Percentiles rank a stretch among this genome's conserved stretches.
These are phyloP conservation scores for Pionites leucogaster DNA, from an alignment of 2,113 vertebrate species.

Conservation along the genomic window DNA sequence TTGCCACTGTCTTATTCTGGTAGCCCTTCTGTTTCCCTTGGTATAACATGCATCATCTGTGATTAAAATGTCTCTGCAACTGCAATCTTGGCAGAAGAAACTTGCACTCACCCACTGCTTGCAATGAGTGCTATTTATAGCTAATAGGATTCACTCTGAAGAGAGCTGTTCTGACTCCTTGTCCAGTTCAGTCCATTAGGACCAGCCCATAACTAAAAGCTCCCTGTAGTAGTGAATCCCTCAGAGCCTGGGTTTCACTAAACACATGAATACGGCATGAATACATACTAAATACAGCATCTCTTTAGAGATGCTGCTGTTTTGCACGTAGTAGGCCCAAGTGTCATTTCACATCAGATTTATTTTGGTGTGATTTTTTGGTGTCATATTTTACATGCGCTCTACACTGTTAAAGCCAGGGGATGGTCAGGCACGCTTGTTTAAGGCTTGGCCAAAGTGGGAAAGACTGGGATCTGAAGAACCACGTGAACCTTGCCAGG, in stretches of 20 bases:
- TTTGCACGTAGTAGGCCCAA: neutral
- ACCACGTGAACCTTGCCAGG: neutral
- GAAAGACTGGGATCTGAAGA: neutral
- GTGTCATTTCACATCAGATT: neutral
- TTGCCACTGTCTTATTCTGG: neutral
- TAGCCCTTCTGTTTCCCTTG: neutral
- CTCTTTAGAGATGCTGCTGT: neutral
- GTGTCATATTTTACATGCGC: neutral
- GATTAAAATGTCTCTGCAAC: neutral
- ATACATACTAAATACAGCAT: neutral
- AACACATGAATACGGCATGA: neutral
- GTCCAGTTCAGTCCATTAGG: neutral
- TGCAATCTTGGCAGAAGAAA: neutral
- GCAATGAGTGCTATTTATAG: neutral
- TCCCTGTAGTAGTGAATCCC: neutral
- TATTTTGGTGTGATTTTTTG: neutral
- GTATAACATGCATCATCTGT: neutral
- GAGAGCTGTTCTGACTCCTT: conserved; percentile 5
- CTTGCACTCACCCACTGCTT: neutral
- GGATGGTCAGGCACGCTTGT: neutral
- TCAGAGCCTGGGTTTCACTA: neutral
- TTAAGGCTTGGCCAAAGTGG: neutral
- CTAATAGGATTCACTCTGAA: conserved; percentile 24
- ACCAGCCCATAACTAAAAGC: neutral
- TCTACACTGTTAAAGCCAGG: accelerated